phyloP scores from a whole-genome alignment of 2,113 vertebrate genomes.

The Charina bottae region DNA sequence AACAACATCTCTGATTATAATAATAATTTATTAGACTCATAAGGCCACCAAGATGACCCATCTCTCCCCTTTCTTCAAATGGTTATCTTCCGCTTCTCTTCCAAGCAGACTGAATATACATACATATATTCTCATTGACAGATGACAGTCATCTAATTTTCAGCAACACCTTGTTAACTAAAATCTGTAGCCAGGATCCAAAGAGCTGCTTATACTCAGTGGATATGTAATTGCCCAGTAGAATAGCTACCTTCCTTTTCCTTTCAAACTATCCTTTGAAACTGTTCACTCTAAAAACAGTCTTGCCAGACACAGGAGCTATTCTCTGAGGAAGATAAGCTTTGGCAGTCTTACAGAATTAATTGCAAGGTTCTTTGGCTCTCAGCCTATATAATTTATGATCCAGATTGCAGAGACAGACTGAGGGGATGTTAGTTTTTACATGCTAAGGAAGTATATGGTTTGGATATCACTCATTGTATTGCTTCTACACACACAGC shows the following conservation, averaged over 20 bases:
- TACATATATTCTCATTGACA: constrained; percentile 7
- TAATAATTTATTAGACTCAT: background rate
- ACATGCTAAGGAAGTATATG: background rate
- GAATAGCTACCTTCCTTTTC: background rate
- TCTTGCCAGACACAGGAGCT: background rate
- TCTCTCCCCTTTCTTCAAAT: constrained; percentile 19
- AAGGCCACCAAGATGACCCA: constrained; percentile 1
- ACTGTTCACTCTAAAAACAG: background rate
- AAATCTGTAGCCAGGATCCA: background rate
- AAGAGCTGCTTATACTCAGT: background rate
- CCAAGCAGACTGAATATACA: background rate
- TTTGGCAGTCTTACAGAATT: background rate
- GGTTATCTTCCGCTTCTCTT: background rate
- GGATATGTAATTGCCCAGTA: background rate
- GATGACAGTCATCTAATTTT: constrained; percentile 5
- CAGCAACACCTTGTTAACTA: background rate
- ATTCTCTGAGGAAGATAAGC: background rate
- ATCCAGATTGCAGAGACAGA: background rate
- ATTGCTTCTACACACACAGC: constrained; percentile 31
- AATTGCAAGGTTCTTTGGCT: background rate
- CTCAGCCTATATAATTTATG: background rate
- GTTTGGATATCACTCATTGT: background rate
- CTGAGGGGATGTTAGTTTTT: background rate
- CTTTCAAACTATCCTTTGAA: constrained; percentile 1
- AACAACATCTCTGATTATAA: background rate